Conservation (phyloP, 92 coral and sea anemone species). For the Porites rus region DNA sequence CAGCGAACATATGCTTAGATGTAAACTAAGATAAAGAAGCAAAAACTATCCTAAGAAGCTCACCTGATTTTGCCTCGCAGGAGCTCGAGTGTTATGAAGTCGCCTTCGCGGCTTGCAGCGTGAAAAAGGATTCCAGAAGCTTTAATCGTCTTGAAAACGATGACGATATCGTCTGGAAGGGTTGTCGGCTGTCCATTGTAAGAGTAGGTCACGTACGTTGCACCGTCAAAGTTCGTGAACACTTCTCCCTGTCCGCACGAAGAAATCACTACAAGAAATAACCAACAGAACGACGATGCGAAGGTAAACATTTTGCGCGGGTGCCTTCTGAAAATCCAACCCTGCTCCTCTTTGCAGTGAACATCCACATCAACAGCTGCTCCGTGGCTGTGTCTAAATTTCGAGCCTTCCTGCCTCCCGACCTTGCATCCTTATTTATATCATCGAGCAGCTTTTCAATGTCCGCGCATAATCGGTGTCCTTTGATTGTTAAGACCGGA, state of each 20-base stretch:
- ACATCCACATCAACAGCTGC: slow-evolving; percentile 51
- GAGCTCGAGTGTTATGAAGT: slow-evolving; percentile 92
- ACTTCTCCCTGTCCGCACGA: slow-evolving; percentile 16
- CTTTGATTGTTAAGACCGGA: slow-evolving; percentile 51
- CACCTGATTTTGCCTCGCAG: slow-evolving; percentile 95
- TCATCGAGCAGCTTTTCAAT: slow-evolving; percentile 45
- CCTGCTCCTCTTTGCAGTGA: slow-evolving; percentile 24
- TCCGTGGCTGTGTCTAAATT: slow-evolving; percentile 25
- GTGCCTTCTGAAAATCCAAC: slow-evolving; percentile 30
- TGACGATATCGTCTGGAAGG: slow-evolving; percentile 54
- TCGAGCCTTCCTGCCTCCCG: slow-evolving; percentile 33
- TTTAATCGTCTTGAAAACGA: slow-evolving; percentile 86
- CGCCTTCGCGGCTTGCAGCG: slow-evolving; percentile 78
- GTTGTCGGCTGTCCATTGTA: slow-evolving; percentile 50
- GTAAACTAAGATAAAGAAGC: slow-evolving; percentile 42
- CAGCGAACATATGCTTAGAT: slow-evolving; percentile 32
- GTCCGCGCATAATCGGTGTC: slow-evolving; percentile 27
- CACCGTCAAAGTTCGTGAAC: slow-evolving; percentile 75
- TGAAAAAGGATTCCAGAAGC: slow-evolving; percentile 89
- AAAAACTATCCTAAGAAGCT: slow-evolving; percentile 32
- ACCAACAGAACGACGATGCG: slow-evolving; percentile 18
- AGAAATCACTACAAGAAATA: slow-evolving; percentile 29
- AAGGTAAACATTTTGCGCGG: slow-evolving; percentile 44
- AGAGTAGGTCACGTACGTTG: slow-evolving; percentile 74
- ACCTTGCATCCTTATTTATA: slow-evolving; percentile 60